Percentiles rank a stretch among this genome's conserved stretches.
phyloP scores from a whole-genome alignment of 2,888 invertebrate species.

The Carterocephalus palaemon region DNA sequence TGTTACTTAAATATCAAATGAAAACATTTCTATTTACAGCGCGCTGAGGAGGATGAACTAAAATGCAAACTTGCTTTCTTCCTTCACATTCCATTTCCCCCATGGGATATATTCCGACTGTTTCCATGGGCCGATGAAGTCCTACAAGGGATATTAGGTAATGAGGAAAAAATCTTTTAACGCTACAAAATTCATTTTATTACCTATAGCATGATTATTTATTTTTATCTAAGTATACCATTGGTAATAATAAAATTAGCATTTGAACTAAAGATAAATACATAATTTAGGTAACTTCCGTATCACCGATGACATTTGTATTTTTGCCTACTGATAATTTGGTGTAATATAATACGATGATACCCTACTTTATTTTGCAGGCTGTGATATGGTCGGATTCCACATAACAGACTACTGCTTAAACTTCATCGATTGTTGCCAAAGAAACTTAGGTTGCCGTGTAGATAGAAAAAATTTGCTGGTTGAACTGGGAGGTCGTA shows the following conservation, averaged over 20 bases:
- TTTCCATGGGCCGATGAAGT: conserved; percentile 97
- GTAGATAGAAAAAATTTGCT: conserved; percentile 92
- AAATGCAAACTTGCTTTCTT: conserved; percentile 93
- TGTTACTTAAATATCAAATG: neutral
- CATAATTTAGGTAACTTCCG: too few relatives aligned
- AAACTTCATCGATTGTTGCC: conserved; percentile 95
- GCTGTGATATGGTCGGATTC: conserved; percentile 95
- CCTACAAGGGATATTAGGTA: conserved; percentile 92
- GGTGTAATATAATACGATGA: too few relatives aligned
- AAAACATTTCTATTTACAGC: conserved; percentile 55
- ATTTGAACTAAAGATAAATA: too few relatives aligned
- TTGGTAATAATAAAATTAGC: too few relatives aligned
- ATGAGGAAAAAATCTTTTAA: too few relatives aligned
- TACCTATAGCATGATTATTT: too few relatives aligned
- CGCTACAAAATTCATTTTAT: too few relatives aligned
- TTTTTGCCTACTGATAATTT: too few relatives aligned
- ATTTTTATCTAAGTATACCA: too few relatives aligned
- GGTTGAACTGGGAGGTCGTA: conserved; percentile 92
- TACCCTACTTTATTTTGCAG: conserved; percentile 60
- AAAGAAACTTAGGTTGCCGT: conserved; percentile 90
- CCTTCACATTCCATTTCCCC: conserved; percentile 96
- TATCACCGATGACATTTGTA: too few relatives aligned
- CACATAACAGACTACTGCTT: conserved; percentile 94
- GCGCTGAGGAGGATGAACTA: conserved; percentile 87
- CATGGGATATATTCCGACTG: conserved; percentile 94